Evolutionary conservation across 2,113 vertebrate species (phyloP).

Genomic region (Columba livia): DNA sequence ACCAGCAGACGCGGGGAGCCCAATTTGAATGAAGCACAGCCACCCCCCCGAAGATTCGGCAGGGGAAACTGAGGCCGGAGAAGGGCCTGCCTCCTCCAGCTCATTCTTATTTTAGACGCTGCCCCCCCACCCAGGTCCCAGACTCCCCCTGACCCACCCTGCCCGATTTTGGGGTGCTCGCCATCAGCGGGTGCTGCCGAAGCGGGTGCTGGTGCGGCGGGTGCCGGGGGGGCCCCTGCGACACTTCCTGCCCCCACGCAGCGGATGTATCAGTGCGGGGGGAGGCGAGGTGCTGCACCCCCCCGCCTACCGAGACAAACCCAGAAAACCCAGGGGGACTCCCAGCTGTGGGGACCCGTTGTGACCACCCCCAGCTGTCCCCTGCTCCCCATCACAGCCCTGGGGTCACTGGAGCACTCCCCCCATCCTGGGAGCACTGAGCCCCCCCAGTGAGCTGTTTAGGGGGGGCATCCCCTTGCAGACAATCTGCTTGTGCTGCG

Average conservation of each 20-base stretch:
- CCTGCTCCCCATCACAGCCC: too few species aligned
- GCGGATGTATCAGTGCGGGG: neutral
- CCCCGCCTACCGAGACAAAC: neutral
- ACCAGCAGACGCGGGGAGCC: neutral
- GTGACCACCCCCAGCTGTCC: neutral
- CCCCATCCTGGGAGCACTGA: neutral
- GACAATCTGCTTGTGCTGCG: too few species aligned
- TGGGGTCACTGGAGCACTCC: too few species aligned
- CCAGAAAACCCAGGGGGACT: neutral
- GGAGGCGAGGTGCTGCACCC: neutral
- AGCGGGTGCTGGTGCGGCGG: neutral
- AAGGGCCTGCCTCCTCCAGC: neutral
- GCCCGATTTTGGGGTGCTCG: neutral
- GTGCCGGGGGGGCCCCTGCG: neutral
- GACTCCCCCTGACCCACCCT: neutral
- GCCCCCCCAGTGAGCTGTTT: too few species aligned
- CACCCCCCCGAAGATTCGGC: neutral
- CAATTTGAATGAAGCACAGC: neutral
- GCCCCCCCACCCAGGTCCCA: too few species aligned
- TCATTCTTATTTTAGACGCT: neutral
- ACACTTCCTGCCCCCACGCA: neutral
- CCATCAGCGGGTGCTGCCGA: neutral
- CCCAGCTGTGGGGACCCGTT: neutral
- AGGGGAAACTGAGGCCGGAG: neutral
- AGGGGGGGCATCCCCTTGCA: too few species aligned